phyloP scores from a whole-genome alignment of 2,888 invertebrate species.

The Plebejus anna region DNA sequence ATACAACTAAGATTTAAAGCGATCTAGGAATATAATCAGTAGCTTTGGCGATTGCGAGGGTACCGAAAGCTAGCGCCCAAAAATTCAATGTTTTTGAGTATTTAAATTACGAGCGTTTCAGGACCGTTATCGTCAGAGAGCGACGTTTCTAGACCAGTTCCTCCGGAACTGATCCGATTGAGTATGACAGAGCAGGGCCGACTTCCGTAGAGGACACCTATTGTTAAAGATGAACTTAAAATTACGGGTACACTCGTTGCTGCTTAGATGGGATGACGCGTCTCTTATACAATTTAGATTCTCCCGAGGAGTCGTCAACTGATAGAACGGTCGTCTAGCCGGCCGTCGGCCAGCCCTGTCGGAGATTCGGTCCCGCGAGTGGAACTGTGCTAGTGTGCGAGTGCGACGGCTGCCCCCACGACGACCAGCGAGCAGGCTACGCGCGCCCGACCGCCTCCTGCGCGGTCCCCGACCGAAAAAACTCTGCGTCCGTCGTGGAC shows the following conservation, averaged over 20 bases:
- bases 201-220: neutral
- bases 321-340: neutral
- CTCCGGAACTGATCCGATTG: neutral
- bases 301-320: neutral
- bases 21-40: slow-evolving; percentile 78
- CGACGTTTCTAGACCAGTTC: slow-evolving; percentile 43
- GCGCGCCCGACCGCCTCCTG: slow-evolving; percentile 77
- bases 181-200: neutral
- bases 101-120: slow-evolving; percentile 19
- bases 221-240: neutral
- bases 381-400: slow-evolving; percentile 76
- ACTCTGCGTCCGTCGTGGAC: slow-evolving; percentile 76
- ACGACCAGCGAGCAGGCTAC: slow-evolving; percentile 71
- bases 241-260: neutral
- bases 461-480: slow-evolving; percentile 79
- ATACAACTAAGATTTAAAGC: slow-evolving; percentile 76
- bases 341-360: neutral
- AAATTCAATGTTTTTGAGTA: slow-evolving; percentile 30
- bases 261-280: neutral
- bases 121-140: slow-evolving; percentile 48
- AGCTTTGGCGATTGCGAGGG: slow-evolving; percentile 74
- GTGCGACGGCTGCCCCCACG: slow-evolving; percentile 75
- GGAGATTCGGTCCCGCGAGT: slow-evolving; percentile 66
- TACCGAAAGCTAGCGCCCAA: slow-evolving; percentile 44
- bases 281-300: neutral